phyloP scores from a whole-genome alignment of 37 sponge, comb jelly and placozoan genomes.

The Dysidea cf. avara region DNA sequence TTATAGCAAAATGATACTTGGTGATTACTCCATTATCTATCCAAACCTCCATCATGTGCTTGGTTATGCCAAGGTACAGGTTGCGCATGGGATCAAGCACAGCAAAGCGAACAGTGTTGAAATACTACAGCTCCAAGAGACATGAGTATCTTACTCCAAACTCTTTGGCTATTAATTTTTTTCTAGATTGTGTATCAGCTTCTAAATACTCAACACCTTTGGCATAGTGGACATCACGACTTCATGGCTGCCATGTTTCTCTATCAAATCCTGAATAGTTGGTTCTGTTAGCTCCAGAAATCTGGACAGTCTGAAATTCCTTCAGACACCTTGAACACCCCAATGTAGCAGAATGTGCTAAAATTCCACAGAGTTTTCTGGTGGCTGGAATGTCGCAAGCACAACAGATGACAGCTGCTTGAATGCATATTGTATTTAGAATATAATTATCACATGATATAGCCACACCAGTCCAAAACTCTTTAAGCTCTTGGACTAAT shows the following conservation, averaged over 20 bases:
- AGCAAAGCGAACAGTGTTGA: slow-evolving; percentile 8
- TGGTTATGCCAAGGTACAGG: slow-evolving; percentile 37
- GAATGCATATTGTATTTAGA: too few species aligned
- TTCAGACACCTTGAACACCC: slow-evolving; percentile 43
- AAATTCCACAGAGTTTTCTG: slow-evolving; percentile 54
- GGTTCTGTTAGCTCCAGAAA: slow-evolving; percentile 35
- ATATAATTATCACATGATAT: too few species aligned
- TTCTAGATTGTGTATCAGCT: slow-evolving; percentile 7
- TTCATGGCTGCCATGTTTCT: slow-evolving; percentile 12
- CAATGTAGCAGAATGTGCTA: slow-evolving; percentile 16
- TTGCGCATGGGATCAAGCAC: slow-evolving; percentile 54
- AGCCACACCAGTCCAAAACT: too few species aligned
- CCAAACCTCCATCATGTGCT: slow-evolving; percentile 21
- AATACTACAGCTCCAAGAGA: slow-evolving; percentile 44
- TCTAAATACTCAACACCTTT: background rate
- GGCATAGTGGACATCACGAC: slow-evolving; percentile 7
- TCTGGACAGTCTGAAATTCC: slow-evolving; percentile 15
- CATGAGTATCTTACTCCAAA: slow-evolving; percentile 26
- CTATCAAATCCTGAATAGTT: slow-evolving; percentile 40
- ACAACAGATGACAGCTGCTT: too few species aligned
- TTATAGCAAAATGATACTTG: background rate
- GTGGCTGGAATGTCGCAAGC: slow-evolving; percentile 51
- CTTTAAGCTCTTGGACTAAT: slow-evolving; percentile 47
- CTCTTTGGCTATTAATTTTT: background rate
- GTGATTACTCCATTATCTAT: slow-evolving; percentile 14